Percentiles rank a stretch among this genome's conserved stretches.
These are phyloP conservation scores for Scolanthus callimorphus DNA, from an alignment of 92 coral and sea anemone species.

Conservation along the genomic window DNA sequence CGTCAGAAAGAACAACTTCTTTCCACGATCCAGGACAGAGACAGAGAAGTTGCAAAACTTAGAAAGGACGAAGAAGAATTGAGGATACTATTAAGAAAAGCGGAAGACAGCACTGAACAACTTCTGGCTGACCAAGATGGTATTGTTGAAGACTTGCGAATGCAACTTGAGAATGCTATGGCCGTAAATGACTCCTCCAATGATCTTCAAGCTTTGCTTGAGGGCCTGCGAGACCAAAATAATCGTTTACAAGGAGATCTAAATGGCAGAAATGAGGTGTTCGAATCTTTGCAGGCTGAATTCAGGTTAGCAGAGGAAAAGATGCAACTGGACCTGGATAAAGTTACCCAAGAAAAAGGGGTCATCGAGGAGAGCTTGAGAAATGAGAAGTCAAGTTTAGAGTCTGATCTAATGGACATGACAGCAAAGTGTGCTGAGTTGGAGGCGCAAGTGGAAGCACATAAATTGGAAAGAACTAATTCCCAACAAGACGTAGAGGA, in stretches of 20 bases:
- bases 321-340: constrained; percentile 37
- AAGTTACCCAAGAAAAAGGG: constrained; percentile 20
- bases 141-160: constrained; percentile 11
- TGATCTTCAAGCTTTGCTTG: constrained; percentile 24
- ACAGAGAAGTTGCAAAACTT: constrained; percentile 11
- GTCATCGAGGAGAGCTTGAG: constrained; percentile 6
- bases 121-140: constrained; percentile 38
- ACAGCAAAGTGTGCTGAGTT: constrained; percentile 33
- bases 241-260: constrained; percentile 19
- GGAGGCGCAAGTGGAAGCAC: constrained; percentile 29
- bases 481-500: constrained; percentile 18
- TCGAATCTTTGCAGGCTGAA: constrained; percentile 27
- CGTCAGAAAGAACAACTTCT: constrained; percentile 4
- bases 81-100: constrained; percentile 15
- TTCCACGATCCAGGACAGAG: constrained; percentile 11
- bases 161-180: constrained; percentile 22
- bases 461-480: constrained; percentile 12
- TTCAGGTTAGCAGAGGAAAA: constrained; percentile 28
- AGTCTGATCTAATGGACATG: constrained; percentile 29
- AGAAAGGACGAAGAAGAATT: constrained; percentile 20
- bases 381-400: constrained; percentile 3
- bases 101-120: constrained; percentile 27
- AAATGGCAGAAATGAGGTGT: constrained; percentile 11
- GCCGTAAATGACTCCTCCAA: constrained; percentile 8
- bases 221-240: constrained; percentile 23